phyloP scores from a whole-genome alignment of 2,113 vertebrate genomes.

The Mormoops blainvillei region DNA sequence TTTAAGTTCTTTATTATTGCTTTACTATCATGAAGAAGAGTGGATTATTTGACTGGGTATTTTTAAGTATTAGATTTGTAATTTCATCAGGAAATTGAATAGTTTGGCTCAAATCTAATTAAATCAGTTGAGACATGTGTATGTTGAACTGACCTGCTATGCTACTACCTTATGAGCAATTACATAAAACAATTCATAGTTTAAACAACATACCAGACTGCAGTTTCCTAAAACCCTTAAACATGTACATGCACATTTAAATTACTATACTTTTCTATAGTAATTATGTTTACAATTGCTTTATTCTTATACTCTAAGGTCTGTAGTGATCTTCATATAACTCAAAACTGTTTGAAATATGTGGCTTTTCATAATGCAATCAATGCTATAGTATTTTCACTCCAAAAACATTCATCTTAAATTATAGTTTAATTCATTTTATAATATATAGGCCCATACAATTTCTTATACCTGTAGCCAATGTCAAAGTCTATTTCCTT shows the following conservation, averaged over 20 bases:
- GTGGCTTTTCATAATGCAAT: not conserved
- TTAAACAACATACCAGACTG: not conserved
- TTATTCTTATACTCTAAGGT: not conserved
- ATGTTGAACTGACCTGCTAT: not conserved
- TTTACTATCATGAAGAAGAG: not conserved
- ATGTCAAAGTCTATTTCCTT: not conserved
- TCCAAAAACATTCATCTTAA: not conserved
- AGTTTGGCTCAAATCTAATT: not conserved
- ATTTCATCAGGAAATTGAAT: not conserved
- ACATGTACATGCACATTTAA: not conserved
- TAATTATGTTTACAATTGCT: not conserved
- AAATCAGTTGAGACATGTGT: not conserved
- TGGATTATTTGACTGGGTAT: not conserved
- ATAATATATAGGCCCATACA: not conserved
- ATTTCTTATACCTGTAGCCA: not conserved
- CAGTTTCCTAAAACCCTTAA: not conserved
- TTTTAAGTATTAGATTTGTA: not conserved
- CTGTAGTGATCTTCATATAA: not conserved
- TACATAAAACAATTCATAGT: not conserved
- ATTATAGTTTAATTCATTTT: slow-evolving; percentile 3
- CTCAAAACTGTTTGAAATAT: not conserved
- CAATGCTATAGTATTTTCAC: not conserved
- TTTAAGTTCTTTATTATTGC: not conserved
- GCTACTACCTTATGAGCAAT: not conserved
- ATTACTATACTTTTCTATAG: not conserved